Evolutionary conservation across 1,140 invertebrate species (phyloP), one percentile per base, ranked within the genome.

Genomic region (Mercenaria mercenaria): DNA sequence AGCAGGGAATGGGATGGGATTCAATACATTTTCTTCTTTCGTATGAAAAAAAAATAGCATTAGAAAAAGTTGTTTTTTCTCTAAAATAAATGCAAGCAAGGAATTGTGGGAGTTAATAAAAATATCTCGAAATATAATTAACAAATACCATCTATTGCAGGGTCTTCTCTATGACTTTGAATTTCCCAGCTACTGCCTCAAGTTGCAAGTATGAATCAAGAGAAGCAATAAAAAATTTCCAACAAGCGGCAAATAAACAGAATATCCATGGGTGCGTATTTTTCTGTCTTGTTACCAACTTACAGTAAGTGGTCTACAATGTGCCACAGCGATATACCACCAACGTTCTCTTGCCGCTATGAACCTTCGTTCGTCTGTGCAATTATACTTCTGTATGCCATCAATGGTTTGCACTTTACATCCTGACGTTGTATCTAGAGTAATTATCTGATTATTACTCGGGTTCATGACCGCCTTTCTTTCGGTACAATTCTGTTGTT

Each of bases 241-340:
- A 47, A 47, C 6, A 8, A 47, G 43, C 43, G 15, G 43, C 43
- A 47, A 47, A 47, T 47, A 39, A 29, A 1, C 59, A n/a, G 15
- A n/a, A 26, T 64, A 72, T 39, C 34, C 37, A 72, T 72, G 67
- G 34, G 67, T 39, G 34, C 34, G 4, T 72, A 39, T 39, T 37
- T 72, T 29, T 29, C 29, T 29, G 20, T 18, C 67, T 32, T 11
- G 34, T 29, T 64, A 39, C 32, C 34, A 79, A 85, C 83, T 85
- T 85, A 85, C 83, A 56, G 76, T 81, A 50, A 37, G 67, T 90
- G 32, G 90, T 88, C 34, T 83, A 88, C 95, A 95, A 41, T 93
- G 93, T 34, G 91, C 90, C 3, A 94, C 81, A n/a, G 94, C 95
- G n/a, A 95, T 85, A 89, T 93, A 95, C 95, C 95, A 95, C 95